Evolutionary conservation across 2,888 invertebrate genomes (phyloP), one percentile per base, ranked within the genome.

Genomic region (Synergus laeviventris): DNA sequence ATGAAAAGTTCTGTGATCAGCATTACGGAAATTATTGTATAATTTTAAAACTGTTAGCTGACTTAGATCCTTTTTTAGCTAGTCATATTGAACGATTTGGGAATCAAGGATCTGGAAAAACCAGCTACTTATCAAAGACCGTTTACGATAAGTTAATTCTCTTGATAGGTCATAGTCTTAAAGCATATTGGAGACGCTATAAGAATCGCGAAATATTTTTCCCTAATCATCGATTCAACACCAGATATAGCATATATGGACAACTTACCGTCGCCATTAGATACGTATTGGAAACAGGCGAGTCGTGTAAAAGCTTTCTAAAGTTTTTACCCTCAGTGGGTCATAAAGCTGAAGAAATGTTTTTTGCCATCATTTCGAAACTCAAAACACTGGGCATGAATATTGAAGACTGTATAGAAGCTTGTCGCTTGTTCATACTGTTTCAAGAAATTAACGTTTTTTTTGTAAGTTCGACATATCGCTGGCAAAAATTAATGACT

Each of bases 21-120:
- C 82, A 84, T 76, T 86, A 83, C 76, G 84, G 85, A 74, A 87
- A 87, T 83, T 85, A 84, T 83, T 81, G 60, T 60, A 84, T 83
- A 82, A 70, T 78, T 76, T 78, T 83, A 77, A 85, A 87, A 83
- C 80, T 87, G 45, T 73, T 86, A 78, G 82, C 85, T 11, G 82
- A 83, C 74, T 87, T 85, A 70, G 85, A 87, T 83, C 84, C 85
- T 42, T 86, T 87, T 76, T 79, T 86, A 79, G 81, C 77, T 36
- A 75, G 64, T 66, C 87, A n/a, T n/a, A n/a, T n/a, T n/a, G n/a
- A n/a, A n/a, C n/a, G n/a, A n/a, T n/a, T n/a, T n/a, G n/a, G n/a
- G 24, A 80, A 80, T 64, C 79, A 82, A 81, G 85, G 87, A 83
- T 82, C 79, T 36, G 86, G 70, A 18, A 16, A 12, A 42, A 49